Conservation (phyloP, 2,797 vertebrate species). For the Thalassophryne amazonica region DNA sequence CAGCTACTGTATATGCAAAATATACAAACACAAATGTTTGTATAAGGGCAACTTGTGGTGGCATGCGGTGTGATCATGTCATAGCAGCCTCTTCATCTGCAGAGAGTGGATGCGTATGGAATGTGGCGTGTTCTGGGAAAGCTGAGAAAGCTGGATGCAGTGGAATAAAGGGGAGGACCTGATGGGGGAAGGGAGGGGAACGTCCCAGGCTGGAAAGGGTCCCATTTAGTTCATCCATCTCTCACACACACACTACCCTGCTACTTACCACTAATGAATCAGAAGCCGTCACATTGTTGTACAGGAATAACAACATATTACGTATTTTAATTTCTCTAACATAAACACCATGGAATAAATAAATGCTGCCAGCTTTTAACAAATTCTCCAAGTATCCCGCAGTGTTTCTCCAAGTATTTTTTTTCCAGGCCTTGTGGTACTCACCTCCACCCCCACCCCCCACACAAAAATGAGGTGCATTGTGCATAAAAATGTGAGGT, state of each 20-base stretch:
- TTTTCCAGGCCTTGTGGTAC: too few species aligned
- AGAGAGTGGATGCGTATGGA: slow-evolving; percentile 62
- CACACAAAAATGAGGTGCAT: too few species aligned
- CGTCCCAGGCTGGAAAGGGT: slow-evolving; percentile 57
- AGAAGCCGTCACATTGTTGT: slow-evolving; percentile 32
- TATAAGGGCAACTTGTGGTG: slow-evolving; percentile 61
- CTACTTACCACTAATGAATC: slow-evolving; percentile 37
- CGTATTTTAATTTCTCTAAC: slow-evolving; percentile 23
- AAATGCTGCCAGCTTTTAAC: too few species aligned
- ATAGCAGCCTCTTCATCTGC: slow-evolving; percentile 49
- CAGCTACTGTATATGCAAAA: slow-evolving; percentile 25
- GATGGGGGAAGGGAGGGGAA: slow-evolving; percentile 62
- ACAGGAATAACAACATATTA: slow-evolving; percentile 11
- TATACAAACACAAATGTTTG: slow-evolving; percentile 40
- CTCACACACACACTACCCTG: slow-evolving; percentile 4
- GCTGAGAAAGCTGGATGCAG: slow-evolving; percentile 59
- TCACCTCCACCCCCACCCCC: too few species aligned
- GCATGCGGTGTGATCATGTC: slow-evolving; percentile 68
- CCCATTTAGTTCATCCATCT: slow-evolving; percentile 49
- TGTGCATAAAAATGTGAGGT: too few species aligned
- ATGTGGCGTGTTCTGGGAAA: slow-evolving; percentile 63
- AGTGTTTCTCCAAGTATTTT: too few species aligned
- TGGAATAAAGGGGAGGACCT: slow-evolving; percentile 58
- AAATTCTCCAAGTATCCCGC: too few species aligned
- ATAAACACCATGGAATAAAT: too few species aligned